phyloP scores from a whole-genome alignment of 2,113 vertebrate genomes.

The Upupa epops region DNA sequence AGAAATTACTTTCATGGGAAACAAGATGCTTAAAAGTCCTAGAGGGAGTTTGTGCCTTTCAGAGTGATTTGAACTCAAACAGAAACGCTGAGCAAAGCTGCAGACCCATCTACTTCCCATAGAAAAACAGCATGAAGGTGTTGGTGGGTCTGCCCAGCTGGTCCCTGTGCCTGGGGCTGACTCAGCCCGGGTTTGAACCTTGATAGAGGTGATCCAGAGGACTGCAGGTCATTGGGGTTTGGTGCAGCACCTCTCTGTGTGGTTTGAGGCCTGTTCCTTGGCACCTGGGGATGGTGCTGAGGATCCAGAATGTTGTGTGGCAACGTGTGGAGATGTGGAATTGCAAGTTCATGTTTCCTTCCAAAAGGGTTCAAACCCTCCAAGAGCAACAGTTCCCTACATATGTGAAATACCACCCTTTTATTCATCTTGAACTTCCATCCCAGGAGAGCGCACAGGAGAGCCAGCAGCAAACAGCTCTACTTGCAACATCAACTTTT shows the following conservation, averaged over 20 bases:
- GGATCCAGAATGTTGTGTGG: background rate
- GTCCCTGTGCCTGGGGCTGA: fast-evolving
- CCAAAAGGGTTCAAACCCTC: background rate
- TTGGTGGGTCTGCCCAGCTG: background rate
- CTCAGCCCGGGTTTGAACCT: background rate
- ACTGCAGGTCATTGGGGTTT: background rate
- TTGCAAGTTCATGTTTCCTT: background rate
- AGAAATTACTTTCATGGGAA: conserved; percentile 21
- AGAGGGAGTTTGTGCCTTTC: background rate
- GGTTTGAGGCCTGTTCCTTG: background rate
- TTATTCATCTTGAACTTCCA: background rate
- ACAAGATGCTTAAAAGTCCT: background rate
- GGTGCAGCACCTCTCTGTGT: background rate
- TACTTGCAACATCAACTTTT: background rate
- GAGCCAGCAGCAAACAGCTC: background rate
- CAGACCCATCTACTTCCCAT: background rate
- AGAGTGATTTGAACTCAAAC: background rate
- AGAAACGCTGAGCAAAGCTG: background rate
- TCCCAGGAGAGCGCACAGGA: background rate
- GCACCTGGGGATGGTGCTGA: background rate
- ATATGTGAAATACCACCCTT: background rate
- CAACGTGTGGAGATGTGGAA: background rate
- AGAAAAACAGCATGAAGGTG: background rate
- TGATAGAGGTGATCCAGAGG: background rate
- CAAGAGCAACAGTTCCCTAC: background rate